Evolutionary conservation across 1,140 invertebrate species (phyloP).

Genomic region (Drosophila seguyi): DNA sequence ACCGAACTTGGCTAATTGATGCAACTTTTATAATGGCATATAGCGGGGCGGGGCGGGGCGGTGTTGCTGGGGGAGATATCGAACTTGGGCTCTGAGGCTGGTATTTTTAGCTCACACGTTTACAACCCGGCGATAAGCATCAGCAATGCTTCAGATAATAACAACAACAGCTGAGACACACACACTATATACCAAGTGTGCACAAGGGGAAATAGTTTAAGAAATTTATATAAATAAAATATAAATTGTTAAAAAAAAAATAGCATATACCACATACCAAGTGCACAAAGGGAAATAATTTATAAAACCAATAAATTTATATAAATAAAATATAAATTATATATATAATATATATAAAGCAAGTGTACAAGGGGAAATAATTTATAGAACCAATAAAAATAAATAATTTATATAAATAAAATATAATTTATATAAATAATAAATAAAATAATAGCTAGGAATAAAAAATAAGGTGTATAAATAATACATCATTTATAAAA

Average conservation of each 20-base stretch:
- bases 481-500: not conserved
- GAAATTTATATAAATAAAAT: not conserved
- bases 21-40: constrained; percentile 69
- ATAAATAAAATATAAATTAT: not conserved
- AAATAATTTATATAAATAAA: not conserved
- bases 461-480: too few relatives aligned
- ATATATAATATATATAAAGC: too few relatives aligned
- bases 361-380: not conserved
- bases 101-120: constrained; percentile 80
- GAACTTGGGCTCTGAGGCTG: constrained; percentile 15
- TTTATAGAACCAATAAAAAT: not conserved
- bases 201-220: not conserved
- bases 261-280: not conserved
- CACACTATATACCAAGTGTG: not conserved
- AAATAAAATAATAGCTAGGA: too few relatives aligned
- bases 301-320: too few relatives aligned
- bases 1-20: constrained; percentile 78
- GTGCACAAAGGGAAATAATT: not conserved
- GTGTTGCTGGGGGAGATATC: not conserved
- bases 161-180: constrained; percentile 44
- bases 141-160: constrained; percentile 77
- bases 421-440: not conserved
- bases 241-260: not conserved
- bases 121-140: constrained; percentile 77
- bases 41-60: not conserved